phyloP scores from a whole-genome alignment of 2,797 vertebrate genomes.

The Pseudopleuronectes americanus region DNA sequence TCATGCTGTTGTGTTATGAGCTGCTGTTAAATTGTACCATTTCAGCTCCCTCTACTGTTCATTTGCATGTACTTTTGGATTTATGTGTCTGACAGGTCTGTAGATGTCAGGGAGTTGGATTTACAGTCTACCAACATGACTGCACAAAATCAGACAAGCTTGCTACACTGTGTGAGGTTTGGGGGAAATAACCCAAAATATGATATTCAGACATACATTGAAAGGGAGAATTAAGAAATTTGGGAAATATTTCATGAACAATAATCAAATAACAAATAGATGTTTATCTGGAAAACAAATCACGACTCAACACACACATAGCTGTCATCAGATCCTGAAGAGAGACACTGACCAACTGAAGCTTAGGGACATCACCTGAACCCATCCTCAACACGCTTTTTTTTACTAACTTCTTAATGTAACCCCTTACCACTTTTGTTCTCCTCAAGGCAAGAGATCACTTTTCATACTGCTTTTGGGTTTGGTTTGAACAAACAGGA shows the following conservation, averaged over 20 bases:
- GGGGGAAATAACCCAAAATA: neutral
- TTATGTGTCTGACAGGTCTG: neutral
- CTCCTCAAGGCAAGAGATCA: conserved; percentile 26
- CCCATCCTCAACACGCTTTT: too few species aligned
- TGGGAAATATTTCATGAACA: neutral
- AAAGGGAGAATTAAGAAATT: neutral
- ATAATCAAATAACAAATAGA: neutral
- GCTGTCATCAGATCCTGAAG: neutral
- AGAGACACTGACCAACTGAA: neutral
- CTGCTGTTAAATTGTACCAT: conserved; percentile 19
- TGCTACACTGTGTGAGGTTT: neutral
- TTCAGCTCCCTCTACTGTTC: conserved; percentile 65
- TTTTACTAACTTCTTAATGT: conserved; percentile 21
- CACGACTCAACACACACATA: neutral
- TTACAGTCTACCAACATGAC: neutral
- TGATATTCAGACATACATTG: neutral
- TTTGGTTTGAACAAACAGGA: conserved; percentile 33
- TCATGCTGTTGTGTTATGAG: conserved; percentile 13
- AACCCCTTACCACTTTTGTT: conserved; percentile 15
- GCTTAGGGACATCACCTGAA: too few species aligned
- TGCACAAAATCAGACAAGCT: neutral
- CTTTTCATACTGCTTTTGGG: conserved; percentile 17
- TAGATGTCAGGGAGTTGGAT: neutral
- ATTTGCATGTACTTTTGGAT: conserved; percentile 23
- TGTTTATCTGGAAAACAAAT: conserved; percentile 5